Base-by-base conservation (phyloP, 1,140 invertebrate species). In the Mylabris phalerata region DNA sequence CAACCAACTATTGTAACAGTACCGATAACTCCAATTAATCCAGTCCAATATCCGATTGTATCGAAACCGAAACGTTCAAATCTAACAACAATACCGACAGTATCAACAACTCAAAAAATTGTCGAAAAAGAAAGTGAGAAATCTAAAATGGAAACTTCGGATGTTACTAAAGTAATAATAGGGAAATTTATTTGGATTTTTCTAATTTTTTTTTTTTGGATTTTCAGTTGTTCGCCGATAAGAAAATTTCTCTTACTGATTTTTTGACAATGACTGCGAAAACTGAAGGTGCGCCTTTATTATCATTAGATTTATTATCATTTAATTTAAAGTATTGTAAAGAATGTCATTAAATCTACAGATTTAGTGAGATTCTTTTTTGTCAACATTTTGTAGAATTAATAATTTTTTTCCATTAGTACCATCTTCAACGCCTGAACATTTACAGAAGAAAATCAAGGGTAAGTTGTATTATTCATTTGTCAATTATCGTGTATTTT, bases 171-270 rank as follows among this genome's bases (percentile, higher is more conserved):
- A 54, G 51, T 54, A 54, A 54, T 54, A 46, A 11, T 27, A 42
- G 44, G 25, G 10, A 2, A 39, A 45, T 25, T 44, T 45, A 9
- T 25, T 48, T 56, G 3, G 9, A 25, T 24, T 52, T 13, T 24
- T 42, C 9, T 48, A 32, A 48, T 48, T 6, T 32, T 32, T n/a
- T 56, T 48, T 55, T 4, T 44, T 55, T 38, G 45, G 9, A 44
- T 45, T 68, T 68, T 11, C 56, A 69, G 67, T 48, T 69, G 4
- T 66, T 69, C 63, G 61, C 59, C 24, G 67, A 69, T 26, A 63
- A 67, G 50, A 69, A 65, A 59, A 69, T 69, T 39, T 61, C 50
- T 39, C 57, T 69, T 27, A 60, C 64, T 9, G 67, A 69, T 48
- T 69, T 60, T 59, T 50, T 69, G 13, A 64, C 57, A 58, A 47